Percentiles rank a stretch among this genome's conserved stretches.
phyloP scores from a whole-genome alignment of 2,113 vertebrate species.

The Thamnaconus septentrionalis region DNA sequence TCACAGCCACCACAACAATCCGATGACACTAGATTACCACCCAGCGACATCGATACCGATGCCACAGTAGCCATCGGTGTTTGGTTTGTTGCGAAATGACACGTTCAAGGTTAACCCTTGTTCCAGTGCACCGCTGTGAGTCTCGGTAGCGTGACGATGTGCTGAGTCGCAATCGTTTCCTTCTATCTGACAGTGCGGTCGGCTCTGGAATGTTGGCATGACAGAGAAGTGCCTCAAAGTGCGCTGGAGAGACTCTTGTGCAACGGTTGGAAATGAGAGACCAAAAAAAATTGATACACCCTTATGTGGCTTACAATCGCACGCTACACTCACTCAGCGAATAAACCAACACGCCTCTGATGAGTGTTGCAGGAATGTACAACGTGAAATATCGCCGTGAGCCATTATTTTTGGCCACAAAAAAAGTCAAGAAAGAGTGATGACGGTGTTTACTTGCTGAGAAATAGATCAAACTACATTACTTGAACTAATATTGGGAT shows the following conservation, averaged over 20 bases:
- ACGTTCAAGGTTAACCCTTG: neutral
- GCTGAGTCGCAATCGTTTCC: constrained; percentile 59
- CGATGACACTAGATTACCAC: neutral
- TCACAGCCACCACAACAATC: neutral
- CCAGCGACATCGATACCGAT: neutral
- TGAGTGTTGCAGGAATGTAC: neutral
- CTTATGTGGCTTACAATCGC: constrained; percentile 68
- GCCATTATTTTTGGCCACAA: too few relatives aligned
- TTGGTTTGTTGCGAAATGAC: neutral
- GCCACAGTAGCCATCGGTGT: neutral
- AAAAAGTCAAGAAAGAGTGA: too few relatives aligned
- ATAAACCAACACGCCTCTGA: neutral
- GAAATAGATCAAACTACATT: too few relatives aligned
- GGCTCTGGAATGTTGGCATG: constrained; percentile 71
- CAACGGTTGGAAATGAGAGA: constrained; percentile 74
- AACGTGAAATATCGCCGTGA: too few relatives aligned
- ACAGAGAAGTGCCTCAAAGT: constrained; percentile 70
- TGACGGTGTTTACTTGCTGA: too few relatives aligned
- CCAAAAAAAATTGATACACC: constrained; percentile 62
- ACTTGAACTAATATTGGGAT: too few relatives aligned
- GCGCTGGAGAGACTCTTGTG: constrained; percentile 45
- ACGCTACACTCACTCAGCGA: constrained; percentile 59
- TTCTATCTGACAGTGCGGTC: constrained; percentile 54
- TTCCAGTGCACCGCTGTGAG: constrained; percentile 10
- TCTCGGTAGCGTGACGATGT: constrained; percentile 37